Evolutionary conservation across 1,140 invertebrate genomes (phyloP).

Genomic region (Drosophila mojavensis): DNA sequence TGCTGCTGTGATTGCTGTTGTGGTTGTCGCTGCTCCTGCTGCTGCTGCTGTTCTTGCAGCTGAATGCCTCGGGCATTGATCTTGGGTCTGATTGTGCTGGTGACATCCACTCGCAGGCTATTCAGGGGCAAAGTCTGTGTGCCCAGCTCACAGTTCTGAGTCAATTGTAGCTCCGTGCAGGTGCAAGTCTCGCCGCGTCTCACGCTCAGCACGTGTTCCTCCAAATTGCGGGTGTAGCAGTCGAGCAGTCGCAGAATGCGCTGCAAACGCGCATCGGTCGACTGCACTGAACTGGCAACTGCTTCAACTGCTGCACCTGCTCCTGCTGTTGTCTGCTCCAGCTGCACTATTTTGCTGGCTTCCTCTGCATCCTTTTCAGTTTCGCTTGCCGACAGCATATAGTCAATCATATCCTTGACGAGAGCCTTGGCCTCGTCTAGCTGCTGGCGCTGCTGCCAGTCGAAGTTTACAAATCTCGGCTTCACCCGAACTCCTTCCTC

Average conservation of each 20-base stretch:
- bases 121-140: conserved; percentile 46
- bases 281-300: not conserved
- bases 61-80: not conserved
- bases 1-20: not conserved
- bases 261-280: conserved; percentile 17
- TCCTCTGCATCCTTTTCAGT: not conserved
- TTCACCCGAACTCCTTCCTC: not conserved
- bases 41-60: not conserved
- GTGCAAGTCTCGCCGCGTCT: not conserved
- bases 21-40: conserved; percentile 5
- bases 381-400: not conserved
- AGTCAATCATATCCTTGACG: conserved; percentile 23
- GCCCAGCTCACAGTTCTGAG: conserved; percentile 35
- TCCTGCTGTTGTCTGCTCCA: not conserved
- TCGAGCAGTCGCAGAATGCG: conserved; percentile 53
- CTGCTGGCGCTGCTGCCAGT: not conserved
- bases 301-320: not conserved
- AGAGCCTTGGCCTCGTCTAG: conserved; percentile 1
- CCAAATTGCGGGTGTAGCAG: conserved; percentile 50
- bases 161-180: conserved; percentile 13
- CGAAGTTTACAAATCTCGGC: conserved; percentile 12
- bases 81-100: not conserved
- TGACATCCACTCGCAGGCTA: not conserved
- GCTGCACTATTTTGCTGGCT: not conserved
- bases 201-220: conserved; percentile 22